Percentiles rank a stretch among this genome's conserved stretches.
Evolutionary conservation across 2,888 invertebrate species (phyloP).

Genomic region (Drosophila picticornis): DNA sequence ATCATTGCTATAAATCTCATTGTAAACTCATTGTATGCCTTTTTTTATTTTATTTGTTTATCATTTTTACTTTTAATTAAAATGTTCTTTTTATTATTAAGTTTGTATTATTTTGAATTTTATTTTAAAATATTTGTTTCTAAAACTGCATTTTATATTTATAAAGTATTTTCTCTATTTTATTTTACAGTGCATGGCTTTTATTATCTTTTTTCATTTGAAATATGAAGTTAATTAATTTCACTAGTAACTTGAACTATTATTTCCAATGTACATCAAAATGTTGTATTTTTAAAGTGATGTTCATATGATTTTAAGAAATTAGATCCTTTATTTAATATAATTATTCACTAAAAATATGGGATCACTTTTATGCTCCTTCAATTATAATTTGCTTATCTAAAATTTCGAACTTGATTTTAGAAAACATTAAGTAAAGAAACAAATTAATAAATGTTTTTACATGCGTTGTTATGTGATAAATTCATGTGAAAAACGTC

Average conservation of each 20-base stretch:
- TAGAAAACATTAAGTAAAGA: not conserved
- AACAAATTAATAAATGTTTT: not conserved
- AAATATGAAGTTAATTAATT: not conserved
- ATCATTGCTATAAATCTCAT: not conserved
- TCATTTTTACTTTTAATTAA: not conserved
- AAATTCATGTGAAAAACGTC: conserved; percentile 19
- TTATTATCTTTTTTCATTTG: not conserved
- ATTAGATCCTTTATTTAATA: not conserved
- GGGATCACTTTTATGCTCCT: too few relatives aligned
- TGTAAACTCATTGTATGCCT: too few relatives aligned
- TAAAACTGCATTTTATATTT: not conserved
- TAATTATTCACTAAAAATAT: too few relatives aligned
- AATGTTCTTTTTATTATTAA: not conserved
- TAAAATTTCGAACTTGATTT: too few relatives aligned
- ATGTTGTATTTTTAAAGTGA: not conserved
- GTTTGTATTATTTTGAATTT: not conserved
- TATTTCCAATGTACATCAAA: not conserved
- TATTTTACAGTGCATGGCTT: not conserved
- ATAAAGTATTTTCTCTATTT: not conserved
- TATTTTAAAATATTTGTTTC: too few relatives aligned
- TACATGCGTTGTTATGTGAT: not conserved
- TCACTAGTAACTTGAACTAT: not conserved
- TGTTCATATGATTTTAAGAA: not conserved
- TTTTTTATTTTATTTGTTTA: not conserved
- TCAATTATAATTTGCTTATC: too few relatives aligned